Evolutionary conservation across 2,888 invertebrate species (phyloP).

Genomic region (Ceraclea dissimilis): DNA sequence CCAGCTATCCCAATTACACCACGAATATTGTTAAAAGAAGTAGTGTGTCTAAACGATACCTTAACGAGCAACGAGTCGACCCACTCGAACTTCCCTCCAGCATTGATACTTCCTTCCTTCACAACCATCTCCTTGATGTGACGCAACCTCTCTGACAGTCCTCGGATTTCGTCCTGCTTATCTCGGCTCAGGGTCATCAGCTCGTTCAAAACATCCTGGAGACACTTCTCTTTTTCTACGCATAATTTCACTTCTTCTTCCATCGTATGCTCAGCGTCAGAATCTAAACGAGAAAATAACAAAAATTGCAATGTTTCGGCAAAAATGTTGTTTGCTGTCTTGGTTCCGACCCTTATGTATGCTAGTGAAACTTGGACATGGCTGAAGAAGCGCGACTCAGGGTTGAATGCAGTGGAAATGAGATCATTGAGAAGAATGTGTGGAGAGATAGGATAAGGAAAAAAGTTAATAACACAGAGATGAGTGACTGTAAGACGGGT

Average conservation of each 20-base stretch:
- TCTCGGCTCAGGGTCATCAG: neutral
- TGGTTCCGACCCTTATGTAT: no score
- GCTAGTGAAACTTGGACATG: neutral
- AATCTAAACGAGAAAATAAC: conserved; percentile 12
- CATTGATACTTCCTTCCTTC: conserved; percentile 57
- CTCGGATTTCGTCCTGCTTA: conserved; percentile 1
- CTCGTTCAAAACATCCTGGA: conserved; percentile 31
- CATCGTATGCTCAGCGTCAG: conserved; percentile 32
- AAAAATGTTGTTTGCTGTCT: no score
- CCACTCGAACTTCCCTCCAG: conserved; percentile 91
- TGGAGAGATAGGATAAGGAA: no score
- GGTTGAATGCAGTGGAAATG: no score
- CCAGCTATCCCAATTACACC: no score
- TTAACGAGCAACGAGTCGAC: conserved; percentile 82
- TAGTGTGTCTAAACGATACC: no score
- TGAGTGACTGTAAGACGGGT: no score
- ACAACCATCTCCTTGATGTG: conserved; percentile 34
- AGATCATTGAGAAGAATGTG: no score
- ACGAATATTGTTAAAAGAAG: no score
- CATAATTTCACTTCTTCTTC: conserved; percentile 39
- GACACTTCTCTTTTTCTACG: conserved; percentile 34
- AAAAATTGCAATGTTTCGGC: no score
- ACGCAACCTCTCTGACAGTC: conserved; percentile 9
- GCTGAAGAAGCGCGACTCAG: no score
- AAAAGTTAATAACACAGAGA: no score